Conservation (phyloP, 2,113 vertebrate genomes). For the Plecotus auritus region DNA sequence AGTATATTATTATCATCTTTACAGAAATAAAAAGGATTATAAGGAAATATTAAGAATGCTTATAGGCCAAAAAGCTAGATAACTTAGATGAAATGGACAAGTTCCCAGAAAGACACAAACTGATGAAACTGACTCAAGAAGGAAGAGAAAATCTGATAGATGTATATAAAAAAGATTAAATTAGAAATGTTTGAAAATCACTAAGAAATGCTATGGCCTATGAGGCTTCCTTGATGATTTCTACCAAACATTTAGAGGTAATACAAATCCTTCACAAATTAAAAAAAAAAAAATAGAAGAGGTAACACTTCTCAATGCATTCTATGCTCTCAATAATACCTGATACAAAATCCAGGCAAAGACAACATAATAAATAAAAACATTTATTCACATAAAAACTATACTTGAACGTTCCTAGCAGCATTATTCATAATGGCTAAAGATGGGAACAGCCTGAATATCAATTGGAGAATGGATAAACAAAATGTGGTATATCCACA, state of each 20-base stretch:
- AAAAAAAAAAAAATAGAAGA: not conserved
- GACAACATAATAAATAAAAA: not conserved
- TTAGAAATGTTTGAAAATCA: not conserved
- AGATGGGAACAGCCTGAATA: not conserved
- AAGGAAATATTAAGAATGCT: too few relatives aligned
- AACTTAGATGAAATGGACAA: not conserved
- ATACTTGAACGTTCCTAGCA: not conserved
- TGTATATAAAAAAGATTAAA: not conserved
- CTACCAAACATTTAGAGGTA: not conserved
- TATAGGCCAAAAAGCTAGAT: too few relatives aligned
- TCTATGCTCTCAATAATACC: not conserved
- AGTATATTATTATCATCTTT: not conserved
- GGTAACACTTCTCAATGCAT: not conserved
- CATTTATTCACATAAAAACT: not conserved
- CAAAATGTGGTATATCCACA: not conserved
- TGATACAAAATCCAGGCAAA: not conserved
- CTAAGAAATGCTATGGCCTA: not conserved
- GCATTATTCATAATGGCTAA: not conserved
- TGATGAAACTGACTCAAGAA: not conserved
- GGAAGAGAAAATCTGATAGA: not conserved
- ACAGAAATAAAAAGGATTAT: not conserved
- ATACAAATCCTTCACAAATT: not conserved
- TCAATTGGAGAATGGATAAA: not conserved
- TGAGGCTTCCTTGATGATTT: not conserved
- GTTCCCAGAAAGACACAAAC: not conserved